phyloP scores from a whole-genome alignment of 2,888 invertebrate species.

The Scaptomyza reducta region DNA sequence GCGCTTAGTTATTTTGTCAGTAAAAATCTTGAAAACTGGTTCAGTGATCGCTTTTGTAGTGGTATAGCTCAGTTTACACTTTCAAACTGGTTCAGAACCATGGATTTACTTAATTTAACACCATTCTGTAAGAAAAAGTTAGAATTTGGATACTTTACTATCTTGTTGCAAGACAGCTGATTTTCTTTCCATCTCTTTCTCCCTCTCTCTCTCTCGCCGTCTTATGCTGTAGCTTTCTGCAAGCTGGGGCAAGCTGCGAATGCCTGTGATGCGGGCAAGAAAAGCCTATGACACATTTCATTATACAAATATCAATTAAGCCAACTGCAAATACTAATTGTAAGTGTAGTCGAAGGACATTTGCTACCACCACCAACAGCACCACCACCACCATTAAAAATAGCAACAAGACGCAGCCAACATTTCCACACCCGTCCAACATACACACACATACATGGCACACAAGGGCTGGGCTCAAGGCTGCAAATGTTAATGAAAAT shows the following conservation, averaged over 20 bases:
- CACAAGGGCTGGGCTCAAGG: conserved; percentile 63
- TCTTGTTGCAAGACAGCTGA: conserved; percentile 1
- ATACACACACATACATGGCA: conserved; percentile 15
- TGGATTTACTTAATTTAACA: no score
- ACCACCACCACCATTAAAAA: conserved; percentile 38
- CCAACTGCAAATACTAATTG: conserved; percentile 72
- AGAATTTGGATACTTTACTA: background rate
- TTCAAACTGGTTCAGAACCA: background rate
- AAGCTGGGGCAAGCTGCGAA: conserved; percentile 32
- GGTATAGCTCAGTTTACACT: background rate
- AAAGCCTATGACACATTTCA: conserved; percentile 75
- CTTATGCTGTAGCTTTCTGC: background rate
- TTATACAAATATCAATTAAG: conserved; percentile 79
- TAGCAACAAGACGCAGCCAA: conserved; percentile 21
- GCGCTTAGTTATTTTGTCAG: no score
- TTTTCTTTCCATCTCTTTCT: background rate
- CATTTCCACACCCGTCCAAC: background rate
- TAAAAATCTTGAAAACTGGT: background rate
- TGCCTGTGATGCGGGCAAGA: conserved; percentile 61
- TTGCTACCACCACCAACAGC: conserved; percentile 40
- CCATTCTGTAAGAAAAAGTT: no score
- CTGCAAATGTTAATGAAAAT: conserved; percentile 75
- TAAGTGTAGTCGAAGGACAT: conserved; percentile 57
- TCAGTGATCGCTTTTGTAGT: background rate
- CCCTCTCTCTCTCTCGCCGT: no score